Evolutionary conservation across 2,888 invertebrate genomes (phyloP).

Genomic region (Rhagonycha lutea): DNA sequence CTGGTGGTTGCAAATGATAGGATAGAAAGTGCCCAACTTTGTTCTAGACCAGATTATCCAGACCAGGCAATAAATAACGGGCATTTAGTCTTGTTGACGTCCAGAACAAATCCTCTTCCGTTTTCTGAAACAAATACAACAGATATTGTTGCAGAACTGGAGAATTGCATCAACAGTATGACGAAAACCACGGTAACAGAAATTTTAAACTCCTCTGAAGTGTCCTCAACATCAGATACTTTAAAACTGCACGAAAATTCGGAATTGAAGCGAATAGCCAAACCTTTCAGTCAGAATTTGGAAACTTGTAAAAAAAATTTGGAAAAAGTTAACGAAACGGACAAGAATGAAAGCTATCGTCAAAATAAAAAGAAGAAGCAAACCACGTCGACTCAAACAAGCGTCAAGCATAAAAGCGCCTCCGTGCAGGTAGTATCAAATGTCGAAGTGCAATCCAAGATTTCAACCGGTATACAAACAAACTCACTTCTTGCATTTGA

Average conservation of each 20-base stretch:
- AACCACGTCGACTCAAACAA: neutral
- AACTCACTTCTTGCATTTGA: slow-evolving; percentile 7
- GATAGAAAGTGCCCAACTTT: neutral
- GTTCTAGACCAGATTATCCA: neutral
- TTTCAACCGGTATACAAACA: slow-evolving; percentile 5
- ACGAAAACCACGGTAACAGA: neutral
- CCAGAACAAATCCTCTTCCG: neutral
- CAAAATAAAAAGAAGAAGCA: neutral
- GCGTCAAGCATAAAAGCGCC: neutral
- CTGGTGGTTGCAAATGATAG: neutral
- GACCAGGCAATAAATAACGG: neutral
- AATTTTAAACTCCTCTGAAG: slow-evolving; percentile 15
- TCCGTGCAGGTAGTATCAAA: neutral
- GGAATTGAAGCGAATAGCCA: neutral
- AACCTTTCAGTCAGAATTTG: neutral
- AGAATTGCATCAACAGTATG: neutral
- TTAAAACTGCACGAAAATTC: neutral
- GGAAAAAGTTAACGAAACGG: neutral
- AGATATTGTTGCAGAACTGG: neutral
- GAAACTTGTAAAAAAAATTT: neutral
- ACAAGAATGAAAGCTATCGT: neutral
- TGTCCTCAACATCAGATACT: slow-evolving; percentile 13
- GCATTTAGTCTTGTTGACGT: neutral
- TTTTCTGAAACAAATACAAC: neutral
- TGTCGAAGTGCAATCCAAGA: neutral